phyloP scores from a whole-genome alignment of 2,113 vertebrate species.

The Pungitius pungitius region DNA sequence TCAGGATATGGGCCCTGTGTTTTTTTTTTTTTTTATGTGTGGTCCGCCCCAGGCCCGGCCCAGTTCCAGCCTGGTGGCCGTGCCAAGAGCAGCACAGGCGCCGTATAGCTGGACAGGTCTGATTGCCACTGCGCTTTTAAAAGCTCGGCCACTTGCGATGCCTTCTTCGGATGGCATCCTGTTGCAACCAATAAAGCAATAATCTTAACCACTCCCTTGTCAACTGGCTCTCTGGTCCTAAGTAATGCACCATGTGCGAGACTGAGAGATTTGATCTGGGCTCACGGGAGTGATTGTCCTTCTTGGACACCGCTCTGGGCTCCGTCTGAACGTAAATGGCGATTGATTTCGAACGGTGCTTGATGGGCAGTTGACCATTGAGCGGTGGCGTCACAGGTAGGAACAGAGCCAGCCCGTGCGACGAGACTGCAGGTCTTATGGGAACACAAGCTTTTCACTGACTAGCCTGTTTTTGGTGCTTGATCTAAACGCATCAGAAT shows the following conservation, averaged over 20 bases:
- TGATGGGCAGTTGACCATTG: slow-evolving; percentile 19
- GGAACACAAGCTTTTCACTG: slow-evolving; percentile 22
- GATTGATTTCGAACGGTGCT: slow-evolving; percentile 30
- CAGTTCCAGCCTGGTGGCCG: slow-evolving; percentile 49
- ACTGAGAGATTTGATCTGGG: slow-evolving; percentile 57
- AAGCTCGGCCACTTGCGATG: slow-evolving; percentile 58
- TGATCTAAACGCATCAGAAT: slow-evolving; percentile 12
- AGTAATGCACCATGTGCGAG: slow-evolving; percentile 60
- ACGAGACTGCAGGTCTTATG: slow-evolving; percentile 14
- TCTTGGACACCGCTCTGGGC: slow-evolving; percentile 24
- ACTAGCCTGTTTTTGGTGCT: slow-evolving; percentile 15
- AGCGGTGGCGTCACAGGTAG: slow-evolving; percentile 6
- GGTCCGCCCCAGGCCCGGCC: slow-evolving; percentile 42
- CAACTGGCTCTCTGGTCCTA: slow-evolving; percentile 57
- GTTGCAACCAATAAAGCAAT: slow-evolving; percentile 70
- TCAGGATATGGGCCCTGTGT: slow-evolving; percentile 65
- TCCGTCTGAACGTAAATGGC: slow-evolving; percentile 26
- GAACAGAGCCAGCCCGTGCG: slow-evolving; percentile 19
- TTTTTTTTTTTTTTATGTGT: slow-evolving; percentile 63
- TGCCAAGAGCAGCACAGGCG: slow-evolving; percentile 62
- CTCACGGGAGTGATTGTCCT: slow-evolving; percentile 39
- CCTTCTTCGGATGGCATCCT: slow-evolving; percentile 72
- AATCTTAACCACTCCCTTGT: slow-evolving; percentile 66
- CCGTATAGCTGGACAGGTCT: slow-evolving; percentile 57
- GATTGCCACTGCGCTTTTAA: slow-evolving; percentile 69